Conservation (phyloP, 2,888 invertebrate species). For the Eupithecia insigniata region DNA sequence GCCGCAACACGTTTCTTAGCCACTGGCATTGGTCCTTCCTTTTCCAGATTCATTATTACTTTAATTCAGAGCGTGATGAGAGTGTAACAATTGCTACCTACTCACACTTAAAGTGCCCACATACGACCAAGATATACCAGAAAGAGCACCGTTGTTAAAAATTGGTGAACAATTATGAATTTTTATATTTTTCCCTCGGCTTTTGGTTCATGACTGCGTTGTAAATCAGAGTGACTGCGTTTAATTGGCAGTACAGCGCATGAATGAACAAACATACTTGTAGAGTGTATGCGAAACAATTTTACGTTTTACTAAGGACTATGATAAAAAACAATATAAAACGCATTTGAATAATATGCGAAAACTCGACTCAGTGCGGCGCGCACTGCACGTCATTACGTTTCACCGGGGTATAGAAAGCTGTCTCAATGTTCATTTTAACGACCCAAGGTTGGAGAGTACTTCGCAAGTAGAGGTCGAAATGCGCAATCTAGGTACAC, state of each 20-base stretch:
- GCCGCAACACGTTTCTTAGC: slow-evolving; percentile 69
- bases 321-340: background rate
- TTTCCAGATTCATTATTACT: slow-evolving; percentile 61
- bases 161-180: background rate
- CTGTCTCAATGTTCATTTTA: slow-evolving; percentile 43
- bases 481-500: slow-evolving; percentile 44
- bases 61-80: slow-evolving; percentile 48
- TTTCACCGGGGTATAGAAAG: slow-evolving; percentile 44
- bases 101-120: background rate
- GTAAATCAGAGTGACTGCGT: background rate
- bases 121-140: background rate
- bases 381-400: slow-evolving; percentile 28
- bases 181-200: background rate
- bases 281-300: background rate
- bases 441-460: slow-evolving; percentile 50
- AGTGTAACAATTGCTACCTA: slow-evolving; percentile 30
- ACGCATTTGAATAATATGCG: slow-evolving; percentile 22
- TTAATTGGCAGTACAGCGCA: slow-evolving; percentile 28
- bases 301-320: background rate
- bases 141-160: background rate
- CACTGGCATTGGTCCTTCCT: slow-evolving; percentile 62
- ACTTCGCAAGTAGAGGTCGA: slow-evolving; percentile 44
- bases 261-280: slow-evolving; percentile 9
- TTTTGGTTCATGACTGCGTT: background rate
- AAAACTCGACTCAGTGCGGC: slow-evolving; percentile 19